Base-by-base conservation (phyloP, 2,888 invertebrate genomes). In the Drosophila trichaetosa region DNA sequence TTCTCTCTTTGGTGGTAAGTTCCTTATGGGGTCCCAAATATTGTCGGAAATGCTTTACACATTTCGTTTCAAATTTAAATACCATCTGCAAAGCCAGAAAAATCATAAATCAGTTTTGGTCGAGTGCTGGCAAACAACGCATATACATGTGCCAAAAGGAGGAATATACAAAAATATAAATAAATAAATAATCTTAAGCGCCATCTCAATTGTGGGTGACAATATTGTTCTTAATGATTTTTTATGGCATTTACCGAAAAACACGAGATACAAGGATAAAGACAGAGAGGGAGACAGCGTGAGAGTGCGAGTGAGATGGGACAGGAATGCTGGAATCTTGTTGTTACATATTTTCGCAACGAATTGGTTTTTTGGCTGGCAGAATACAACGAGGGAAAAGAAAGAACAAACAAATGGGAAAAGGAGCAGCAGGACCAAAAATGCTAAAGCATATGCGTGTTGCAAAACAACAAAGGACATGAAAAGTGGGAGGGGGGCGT, bases 161-260 rank as follows among this genome's bases (percentile, higher is more conserved):
- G 36, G 16, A 31, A 24, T 6, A 2, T 6, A 31, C n/a, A 33
- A 57, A 34, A 13, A 73, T 74, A 73, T 36, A 76, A 75, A 73
- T 74, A 81, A 81, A 87, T 84, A 82, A 88, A 87, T 71, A 74
- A 79, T 71, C 67, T 69, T 61, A 57, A 73, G 61, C 71, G 71
- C 73, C 71, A 81, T 67, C 87, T 76, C 79, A 81, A 87, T 87
- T 75, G 84, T 63, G 73, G 73, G 66, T 67, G 79, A 75, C 84
- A 87, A 83, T 89, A 89, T 85, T 85, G 84, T 87, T 83, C 75
- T 87, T 84, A 89, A 85, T 89, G 84, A 89, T 83, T 84, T 84
- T 78, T 76, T 76, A 74, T 71, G 70, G 72, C 64, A 31, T 68
- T 71, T 65, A 59, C 69, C 54, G 46, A 63, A 66, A 65, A 42